Percentiles rank a stretch among this genome's conserved stretches.
phyloP scores from a whole-genome alignment of 2,113 vertebrate genomes.

The Tympanuchus pallidicinctus region DNA sequence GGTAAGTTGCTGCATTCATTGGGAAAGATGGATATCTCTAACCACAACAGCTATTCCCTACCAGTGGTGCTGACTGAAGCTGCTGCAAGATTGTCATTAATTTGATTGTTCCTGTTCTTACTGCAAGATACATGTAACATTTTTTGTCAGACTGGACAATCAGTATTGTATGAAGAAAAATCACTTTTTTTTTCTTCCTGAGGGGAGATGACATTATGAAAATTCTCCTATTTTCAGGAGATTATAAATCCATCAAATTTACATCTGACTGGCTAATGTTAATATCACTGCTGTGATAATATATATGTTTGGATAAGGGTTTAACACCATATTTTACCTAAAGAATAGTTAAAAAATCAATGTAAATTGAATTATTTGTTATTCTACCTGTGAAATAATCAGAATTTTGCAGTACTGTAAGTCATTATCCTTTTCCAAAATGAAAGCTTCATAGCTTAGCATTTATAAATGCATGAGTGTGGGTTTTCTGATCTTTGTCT shows the following conservation, averaged over 20 bases:
- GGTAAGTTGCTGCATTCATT: not conserved
- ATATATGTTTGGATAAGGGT: not conserved
- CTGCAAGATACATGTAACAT: not conserved
- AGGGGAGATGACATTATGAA: not conserved
- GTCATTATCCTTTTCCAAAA: not conserved
- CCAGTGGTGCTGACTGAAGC: not conserved
- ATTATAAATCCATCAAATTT: not conserved
- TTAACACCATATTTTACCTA: not conserved
- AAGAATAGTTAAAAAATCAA: not conserved
- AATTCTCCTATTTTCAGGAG: not conserved
- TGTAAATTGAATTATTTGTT: not conserved
- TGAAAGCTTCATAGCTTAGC: not conserved
- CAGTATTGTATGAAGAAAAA: not conserved
- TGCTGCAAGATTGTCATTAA: not conserved
- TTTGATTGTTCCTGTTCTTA: not conserved
- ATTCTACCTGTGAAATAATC: not conserved
- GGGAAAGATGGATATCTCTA: not conserved
- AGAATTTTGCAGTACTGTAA: not conserved
- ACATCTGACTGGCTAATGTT: not conserved
- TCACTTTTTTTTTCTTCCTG: not conserved
- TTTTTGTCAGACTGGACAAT: not conserved
- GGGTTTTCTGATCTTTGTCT: not conserved
- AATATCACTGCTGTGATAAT: not conserved
- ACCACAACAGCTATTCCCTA: not conserved
- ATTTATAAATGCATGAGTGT: not conserved